Evolutionary conservation across 1,140 invertebrate species (phyloP).

Genomic region (Aethina tumida): DNA sequence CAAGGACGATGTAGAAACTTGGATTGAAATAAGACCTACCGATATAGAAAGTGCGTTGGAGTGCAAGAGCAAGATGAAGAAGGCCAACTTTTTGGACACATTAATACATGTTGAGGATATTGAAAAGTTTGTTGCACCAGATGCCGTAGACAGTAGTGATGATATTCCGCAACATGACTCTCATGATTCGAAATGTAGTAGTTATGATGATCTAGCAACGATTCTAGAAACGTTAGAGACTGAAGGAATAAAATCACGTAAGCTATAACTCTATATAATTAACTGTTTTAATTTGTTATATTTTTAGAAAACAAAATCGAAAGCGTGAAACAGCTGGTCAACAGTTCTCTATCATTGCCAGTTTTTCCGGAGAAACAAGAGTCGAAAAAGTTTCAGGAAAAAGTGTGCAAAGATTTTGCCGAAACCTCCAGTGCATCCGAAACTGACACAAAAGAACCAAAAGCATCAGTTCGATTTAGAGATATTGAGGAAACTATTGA

Average conservation of each 20-base stretch:
- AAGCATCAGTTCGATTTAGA: no score
- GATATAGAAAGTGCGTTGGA: no score
- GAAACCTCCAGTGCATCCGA: no score
- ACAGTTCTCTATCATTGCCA: slow-evolving; percentile 12
- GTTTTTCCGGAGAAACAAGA: no score
- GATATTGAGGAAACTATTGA: no score
- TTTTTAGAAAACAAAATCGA: slow-evolving; percentile 17
- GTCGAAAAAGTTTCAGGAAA: no score
- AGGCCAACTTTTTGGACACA: slow-evolving; percentile 25
- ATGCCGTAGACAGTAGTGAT: slow-evolving; percentile 5
- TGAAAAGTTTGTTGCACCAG: slow-evolving; percentile 10
- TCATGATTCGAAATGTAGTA: slow-evolving; percentile 15
- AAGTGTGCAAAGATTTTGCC: no score
- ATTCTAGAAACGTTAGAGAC: slow-evolving; percentile 30
- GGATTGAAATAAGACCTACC: no score
- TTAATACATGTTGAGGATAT: slow-evolving; percentile 23
- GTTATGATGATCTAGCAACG: slow-evolving; percentile 29
- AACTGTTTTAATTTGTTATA: background rate
- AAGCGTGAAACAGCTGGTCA: slow-evolving; percentile 16
- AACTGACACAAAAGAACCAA: no score
- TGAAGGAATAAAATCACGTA: slow-evolving; percentile 32
- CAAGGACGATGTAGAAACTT: slow-evolving; percentile 16
- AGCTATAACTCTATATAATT: slow-evolving; percentile 9
- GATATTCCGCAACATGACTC: slow-evolving; percentile 9
- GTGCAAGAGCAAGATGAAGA: slow-evolving; percentile 12